These are phyloP conservation scores for Myiagra hebetior DNA, from an alignment of 2,113 vertebrate species.

Conservation along the genomic window DNA sequence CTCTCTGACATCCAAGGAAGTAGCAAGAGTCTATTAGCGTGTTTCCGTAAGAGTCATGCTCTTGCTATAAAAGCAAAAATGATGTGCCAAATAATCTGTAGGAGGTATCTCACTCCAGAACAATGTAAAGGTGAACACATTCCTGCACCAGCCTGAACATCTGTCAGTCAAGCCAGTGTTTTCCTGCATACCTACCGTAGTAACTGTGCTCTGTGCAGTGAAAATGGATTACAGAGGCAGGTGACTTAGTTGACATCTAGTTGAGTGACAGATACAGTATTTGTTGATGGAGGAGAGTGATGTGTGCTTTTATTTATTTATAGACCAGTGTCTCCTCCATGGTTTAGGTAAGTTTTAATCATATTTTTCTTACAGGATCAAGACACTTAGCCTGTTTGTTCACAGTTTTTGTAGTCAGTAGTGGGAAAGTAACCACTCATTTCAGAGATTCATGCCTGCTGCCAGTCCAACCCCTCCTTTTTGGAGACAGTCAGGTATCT, in stretches of 20 bases:
- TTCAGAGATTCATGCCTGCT: neutral
- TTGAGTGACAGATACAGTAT: conserved; percentile 33
- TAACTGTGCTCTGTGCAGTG: neutral
- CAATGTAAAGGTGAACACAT: neutral
- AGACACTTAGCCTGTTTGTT: neutral
- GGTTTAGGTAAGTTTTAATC: neutral
- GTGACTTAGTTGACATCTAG: conserved; percentile 4
- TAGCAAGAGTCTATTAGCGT: neutral
- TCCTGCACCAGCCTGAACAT: neutral
- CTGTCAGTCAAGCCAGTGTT: conserved; percentile 13
- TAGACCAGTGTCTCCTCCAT: neutral
- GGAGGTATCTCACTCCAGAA: neutral
- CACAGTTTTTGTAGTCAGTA: neutral
- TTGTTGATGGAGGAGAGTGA: neutral
- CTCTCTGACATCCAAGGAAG: neutral
- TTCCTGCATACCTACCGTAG: neutral
- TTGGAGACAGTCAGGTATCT: neutral
- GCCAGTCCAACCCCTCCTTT: neutral
- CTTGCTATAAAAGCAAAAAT: neutral
- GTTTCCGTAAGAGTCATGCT: neutral
- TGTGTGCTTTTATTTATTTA: conserved; percentile 37
- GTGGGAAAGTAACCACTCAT: neutral
- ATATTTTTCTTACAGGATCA: neutral
- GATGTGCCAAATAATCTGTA: neutral
- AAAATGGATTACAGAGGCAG: conserved; percentile 23